Base-by-base conservation (phyloP, 2,888 invertebrate genomes). In the Mythimna lalbum region DNA sequence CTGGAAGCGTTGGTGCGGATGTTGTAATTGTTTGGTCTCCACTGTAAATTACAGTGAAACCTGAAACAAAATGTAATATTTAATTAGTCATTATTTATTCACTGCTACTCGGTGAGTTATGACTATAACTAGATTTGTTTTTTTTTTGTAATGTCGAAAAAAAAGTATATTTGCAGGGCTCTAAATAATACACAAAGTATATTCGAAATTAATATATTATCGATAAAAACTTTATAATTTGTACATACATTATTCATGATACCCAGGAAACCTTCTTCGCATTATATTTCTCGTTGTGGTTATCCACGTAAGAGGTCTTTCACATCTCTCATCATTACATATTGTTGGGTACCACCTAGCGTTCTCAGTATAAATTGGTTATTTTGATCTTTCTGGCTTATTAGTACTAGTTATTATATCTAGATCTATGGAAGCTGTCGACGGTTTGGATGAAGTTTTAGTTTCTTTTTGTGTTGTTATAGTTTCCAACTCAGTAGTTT, bases 291-390 rank as follows among this genome's bases (percentile, higher is more conserved):
- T 66, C 1, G 19, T 59, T 7, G 61, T 81, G 12, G 79, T 82
- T 12, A 82, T 52, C 82, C 82, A 80, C 2, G 69, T 81, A 19
- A 43, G 17, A 21, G 79, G 78, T 62, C 77, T 66, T 14, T 76
- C 71, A 39, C 79, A 79, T 50, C 14, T 63, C 6, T 12, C 36
- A 55, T 76, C 31, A 14, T n/a, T 27, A 69, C 82, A 79, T 31
- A 14, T 55, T 14, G 53, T 67, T 49, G 82, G 78, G 36, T 78
- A 81, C 79, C 64, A 76, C 70, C 66, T 69, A 1, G 53, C 47
- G 10, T 33, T 53, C 33, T 50, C 31, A 6, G n/a, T 27, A 21
- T 53, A 39, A 39, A 10, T 27, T 31, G 64, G 23, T 14, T 1
- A 6, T 33, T 19, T 62, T 12, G 19, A 31, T 50, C 10, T 62